Evolutionary conservation across 2,113 vertebrate genomes (phyloP), one percentile per base, ranked within the genome.

Genomic region (Ochotona princeps): DNA sequence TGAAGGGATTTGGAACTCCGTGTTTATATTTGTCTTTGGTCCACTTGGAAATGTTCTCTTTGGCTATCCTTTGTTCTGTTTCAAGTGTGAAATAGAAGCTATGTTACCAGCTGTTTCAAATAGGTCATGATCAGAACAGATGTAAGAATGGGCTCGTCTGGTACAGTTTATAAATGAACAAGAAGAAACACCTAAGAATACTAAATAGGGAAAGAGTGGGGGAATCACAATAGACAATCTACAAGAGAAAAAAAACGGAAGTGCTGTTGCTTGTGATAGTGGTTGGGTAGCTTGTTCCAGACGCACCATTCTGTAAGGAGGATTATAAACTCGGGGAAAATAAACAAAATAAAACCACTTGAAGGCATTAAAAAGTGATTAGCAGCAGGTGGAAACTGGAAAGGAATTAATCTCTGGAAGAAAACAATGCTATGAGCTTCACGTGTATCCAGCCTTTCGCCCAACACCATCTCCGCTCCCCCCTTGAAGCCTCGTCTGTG

Each of bases 171-270:
- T 80, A 80, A 83, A 84, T 83, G 57, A 74, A 38, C 12, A 54
- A 79, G 72, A 63, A 87, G 92, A 90, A 11, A 73, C 63, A 49
- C 60, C 61, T 79, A 76, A 63, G 35, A n/a, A 78, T 76, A n/a
- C n/a, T 20, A 63, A 86, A 65, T 26, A 82, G 69, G 18, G 30
- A 89, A 70, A 49, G 38, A 4, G 21, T 51, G 20, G 12, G 72
- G 21, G 35, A 32, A 51, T 4, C 69, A 57, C 87, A 87, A 51
- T 26, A 86, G 76, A 57, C 35, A 79, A 49, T 38, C 15, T 12
- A 78, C 30, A 69, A 2, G 57, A 65, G 26, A 51, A 28, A 72
- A 44, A 25, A 66, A 35, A 35, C 10, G 26, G 7, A 0, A 47
- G 4, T 25, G 28, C 3, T 81, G 8, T 88, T 93, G 72, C 8